Percentiles rank a stretch among this genome's conserved stretches.
Conservation (phyloP, 1,140 invertebrate species). For the Oppia nitens region DNA sequence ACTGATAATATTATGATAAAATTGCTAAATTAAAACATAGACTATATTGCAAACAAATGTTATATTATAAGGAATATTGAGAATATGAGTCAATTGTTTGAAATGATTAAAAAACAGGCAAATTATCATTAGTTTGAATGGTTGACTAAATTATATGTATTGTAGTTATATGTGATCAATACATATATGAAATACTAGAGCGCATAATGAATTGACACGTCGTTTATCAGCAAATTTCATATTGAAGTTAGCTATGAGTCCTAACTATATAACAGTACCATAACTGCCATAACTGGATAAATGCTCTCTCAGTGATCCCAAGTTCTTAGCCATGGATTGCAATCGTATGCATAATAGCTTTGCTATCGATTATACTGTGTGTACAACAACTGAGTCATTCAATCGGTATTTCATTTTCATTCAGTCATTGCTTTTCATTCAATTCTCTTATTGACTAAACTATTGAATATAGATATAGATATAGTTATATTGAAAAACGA, state of each 20-base stretch:
- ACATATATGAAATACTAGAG: background rate
- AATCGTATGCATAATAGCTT: background rate
- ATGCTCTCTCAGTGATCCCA: too few relatives aligned
- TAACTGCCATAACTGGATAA: too few relatives aligned
- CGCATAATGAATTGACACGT: background rate
- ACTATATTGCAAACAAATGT: background rate
- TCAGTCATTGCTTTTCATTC: background rate
- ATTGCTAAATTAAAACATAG: too few relatives aligned
- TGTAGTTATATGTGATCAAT: background rate
- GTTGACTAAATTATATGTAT: background rate
- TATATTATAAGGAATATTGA: background rate
- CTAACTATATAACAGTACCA: too few relatives aligned
- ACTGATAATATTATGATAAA: too few relatives aligned
- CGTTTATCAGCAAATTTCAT: background rate
- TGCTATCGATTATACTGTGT: too few relatives aligned
- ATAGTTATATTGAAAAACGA: background rate
- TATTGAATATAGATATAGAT: background rate
- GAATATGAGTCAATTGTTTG: background rate
- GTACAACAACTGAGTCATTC: background rate
- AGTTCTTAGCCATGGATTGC: too few relatives aligned
- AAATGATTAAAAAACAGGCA: too few relatives aligned
- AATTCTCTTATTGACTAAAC: background rate
- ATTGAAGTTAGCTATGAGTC: background rate
- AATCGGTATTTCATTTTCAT: background rate
- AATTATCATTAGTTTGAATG: background rate